These are phyloP conservation scores for Amitus sp. DNA, from an alignment of 2,888 invertebrate species.

Conservation along the genomic window DNA sequence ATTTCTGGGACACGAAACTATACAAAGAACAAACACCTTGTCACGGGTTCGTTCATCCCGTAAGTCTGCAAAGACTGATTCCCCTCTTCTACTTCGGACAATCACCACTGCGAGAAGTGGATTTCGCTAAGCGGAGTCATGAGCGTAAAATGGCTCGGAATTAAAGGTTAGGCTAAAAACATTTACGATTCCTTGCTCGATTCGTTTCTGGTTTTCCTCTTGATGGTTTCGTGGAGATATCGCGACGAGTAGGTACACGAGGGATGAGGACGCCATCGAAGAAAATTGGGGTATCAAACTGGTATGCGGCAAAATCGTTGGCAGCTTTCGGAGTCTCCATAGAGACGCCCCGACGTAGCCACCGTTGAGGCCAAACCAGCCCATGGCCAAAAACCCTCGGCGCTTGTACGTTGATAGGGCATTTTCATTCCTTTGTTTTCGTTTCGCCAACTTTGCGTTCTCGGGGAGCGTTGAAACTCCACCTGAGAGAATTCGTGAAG, in stretches of 20 bases:
- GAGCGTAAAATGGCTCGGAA: no score
- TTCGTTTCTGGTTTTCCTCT: conserved; percentile 10
- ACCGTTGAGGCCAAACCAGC: conserved; percentile 16
- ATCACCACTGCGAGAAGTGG: no score
- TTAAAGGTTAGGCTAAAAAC: no score
- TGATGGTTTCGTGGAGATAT: conserved; percentile 15
- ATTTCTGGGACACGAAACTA: no score
- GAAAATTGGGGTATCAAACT: conserved; percentile 34
- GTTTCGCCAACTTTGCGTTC: background rate
- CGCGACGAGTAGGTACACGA: conserved; percentile 3
- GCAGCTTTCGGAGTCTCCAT: conserved; percentile 34
- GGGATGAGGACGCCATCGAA: conserved; percentile 16
- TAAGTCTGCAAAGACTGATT: no score
- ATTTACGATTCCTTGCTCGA: no score
- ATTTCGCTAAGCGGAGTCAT: no score
- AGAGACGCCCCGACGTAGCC: conserved; percentile 38
- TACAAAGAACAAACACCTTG: no score
- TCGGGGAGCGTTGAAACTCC: background rate
- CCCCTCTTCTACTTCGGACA: no score
- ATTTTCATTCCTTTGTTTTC: conserved; percentile 12
- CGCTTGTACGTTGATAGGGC: conserved; percentile 9
- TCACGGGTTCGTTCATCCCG: no score
- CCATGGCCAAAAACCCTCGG: conserved; percentile 15
- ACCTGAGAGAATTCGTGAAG: no score
- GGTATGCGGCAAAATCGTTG: conserved; percentile 30